Base-by-base conservation (phyloP, 1,140 invertebrate species). In the Tetramorium parvispinum region DNA sequence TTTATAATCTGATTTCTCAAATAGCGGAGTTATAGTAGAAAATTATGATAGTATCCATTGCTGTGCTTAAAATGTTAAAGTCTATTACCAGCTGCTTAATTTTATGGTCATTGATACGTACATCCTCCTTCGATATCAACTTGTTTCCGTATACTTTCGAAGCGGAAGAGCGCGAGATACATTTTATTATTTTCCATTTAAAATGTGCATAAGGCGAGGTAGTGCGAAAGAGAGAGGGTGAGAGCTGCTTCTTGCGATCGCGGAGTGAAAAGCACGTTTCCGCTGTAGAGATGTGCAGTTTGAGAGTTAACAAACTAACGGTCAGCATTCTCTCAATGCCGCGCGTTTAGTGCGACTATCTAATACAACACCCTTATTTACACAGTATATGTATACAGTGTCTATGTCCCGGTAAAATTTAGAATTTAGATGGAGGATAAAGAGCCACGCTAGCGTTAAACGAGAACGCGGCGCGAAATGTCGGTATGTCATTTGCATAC, bases 261-360 rank as follows among this genome's bases (percentile, higher is more conserved):
- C 75, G 21, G 27, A 68, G 77, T 68, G 77, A 81, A 68, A 81
- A 81, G 61, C 77, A 81, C 27, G n/a, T 49, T 66, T 32, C 10
- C 27, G 10, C 32, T 40, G 18, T 51, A 40, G 61, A 40, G 61
- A 79, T 53, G 61, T 37, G 61, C 61, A 53, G 61, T 68, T 68
- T 40, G 27, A 66, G 61, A 68, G 77, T 81, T 40, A n/a, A 81
- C 61, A 63, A 24, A 53, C 32, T 49, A 66, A 51, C 46, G 43
- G 43, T 66, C 77, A 79, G 63, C 63, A 68, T 81, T 81, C 46
- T 79, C 61, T 79, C 61, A 21, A 27, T 16, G 21, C 32, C 32
- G 32, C 43, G 18, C 61, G 65, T 68, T 68, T 53, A 55, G 59
- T n/a, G 11, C 43, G 61, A 13, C 61, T 68, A 68, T 68, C 77